Conservation (phyloP, 2,113 vertebrate genomes). For the Caranx ignobilis region DNA sequence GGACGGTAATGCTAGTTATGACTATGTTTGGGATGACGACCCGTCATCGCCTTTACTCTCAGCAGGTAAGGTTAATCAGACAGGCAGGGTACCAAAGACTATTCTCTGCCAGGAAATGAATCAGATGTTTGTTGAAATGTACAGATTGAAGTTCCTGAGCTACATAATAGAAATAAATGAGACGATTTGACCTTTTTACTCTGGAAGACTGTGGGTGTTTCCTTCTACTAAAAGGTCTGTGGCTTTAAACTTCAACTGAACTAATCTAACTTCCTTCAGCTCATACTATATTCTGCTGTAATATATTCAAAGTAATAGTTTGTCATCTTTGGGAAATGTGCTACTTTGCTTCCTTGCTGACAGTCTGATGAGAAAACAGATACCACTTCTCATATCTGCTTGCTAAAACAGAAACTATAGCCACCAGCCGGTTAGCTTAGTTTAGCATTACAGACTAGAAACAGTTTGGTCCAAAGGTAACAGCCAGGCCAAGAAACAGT, state of each 20-base stretch:
- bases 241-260: conserved; percentile 55
- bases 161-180: background rate
- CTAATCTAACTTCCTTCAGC: conserved; percentile 11
- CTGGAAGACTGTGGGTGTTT: conserved; percentile 27
- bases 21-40: conserved; percentile 89
- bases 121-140: background rate
- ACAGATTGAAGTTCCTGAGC: background rate
- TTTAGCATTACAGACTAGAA: background rate
- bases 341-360: background rate
- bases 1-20: conserved; percentile 94
- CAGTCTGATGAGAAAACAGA: background rate
- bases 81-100: conserved; percentile 80
- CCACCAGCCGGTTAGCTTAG: background rate
- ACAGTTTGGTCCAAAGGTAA: no score
- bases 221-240: conserved; percentile 26
- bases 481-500: no score
- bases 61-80: conserved; percentile 98
- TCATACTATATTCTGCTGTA: conserved; percentile 11
- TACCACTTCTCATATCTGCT: background rate
- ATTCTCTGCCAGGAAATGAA: conserved; percentile 4
- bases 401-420: background rate
- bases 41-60: conserved; percentile 89
- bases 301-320: background rate
- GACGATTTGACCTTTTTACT: conserved; percentile 10
- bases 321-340: background rate